phyloP scores from a whole-genome alignment of 2,888 invertebrate genomes.

The Perithous albicinctus region DNA sequence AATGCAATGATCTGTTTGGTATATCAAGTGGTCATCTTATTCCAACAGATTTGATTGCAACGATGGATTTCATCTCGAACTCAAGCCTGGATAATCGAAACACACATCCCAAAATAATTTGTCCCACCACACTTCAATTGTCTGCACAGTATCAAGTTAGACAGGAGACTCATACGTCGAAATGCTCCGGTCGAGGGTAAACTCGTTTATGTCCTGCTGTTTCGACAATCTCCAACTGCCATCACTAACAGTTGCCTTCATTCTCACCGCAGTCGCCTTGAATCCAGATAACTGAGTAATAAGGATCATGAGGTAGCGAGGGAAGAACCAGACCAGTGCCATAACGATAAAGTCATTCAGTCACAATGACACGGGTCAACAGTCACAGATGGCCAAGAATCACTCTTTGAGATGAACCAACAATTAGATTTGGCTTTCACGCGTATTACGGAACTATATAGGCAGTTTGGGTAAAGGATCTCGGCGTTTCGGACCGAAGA shows the following conservation, averaged over 20 bases:
- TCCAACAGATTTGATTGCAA: not conserved
- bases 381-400: conserved; percentile 82
- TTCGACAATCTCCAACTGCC: conserved; percentile 41
- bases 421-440: conserved; percentile 79
- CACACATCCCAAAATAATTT: conserved; percentile 19
- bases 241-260: conserved; percentile 28
- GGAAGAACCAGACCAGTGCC: conserved; percentile 41
- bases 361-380: conserved; percentile 67
- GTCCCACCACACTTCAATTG: conserved; percentile 6
- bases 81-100: conserved; percentile 21
- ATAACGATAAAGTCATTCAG: conserved; percentile 48
- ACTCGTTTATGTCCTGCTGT: conserved; percentile 41
- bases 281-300: conserved; percentile 49
- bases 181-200: conserved; percentile 1
- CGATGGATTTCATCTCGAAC: not conserved
- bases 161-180: not conserved
- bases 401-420: conserved; percentile 81
- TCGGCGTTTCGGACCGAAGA: not conserved
- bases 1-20: not conserved
- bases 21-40: not conserved
- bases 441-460: conserved; percentile 6
- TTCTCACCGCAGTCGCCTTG: conserved; percentile 3
- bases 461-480: not conserved
- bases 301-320: conserved; percentile 20
- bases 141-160: not conserved